Evolutionary conservation across 2,888 invertebrate genomes (phyloP).

Genomic region (Apotomis betuletana): DNA sequence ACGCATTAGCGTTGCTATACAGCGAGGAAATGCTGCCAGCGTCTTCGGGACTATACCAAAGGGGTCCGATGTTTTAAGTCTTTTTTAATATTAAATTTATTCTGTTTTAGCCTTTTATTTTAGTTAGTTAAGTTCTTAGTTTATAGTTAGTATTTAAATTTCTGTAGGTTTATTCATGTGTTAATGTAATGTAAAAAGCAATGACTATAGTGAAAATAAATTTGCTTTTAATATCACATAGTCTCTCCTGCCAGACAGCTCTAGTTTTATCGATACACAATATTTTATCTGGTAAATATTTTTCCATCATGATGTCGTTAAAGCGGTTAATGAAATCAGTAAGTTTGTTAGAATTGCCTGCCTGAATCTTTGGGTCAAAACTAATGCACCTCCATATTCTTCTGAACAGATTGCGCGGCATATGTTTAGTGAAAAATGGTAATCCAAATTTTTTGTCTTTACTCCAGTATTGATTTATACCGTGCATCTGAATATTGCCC

Average conservation of each 20-base stretch:
- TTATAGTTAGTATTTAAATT: too few relatives aligned
- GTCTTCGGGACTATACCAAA: too few relatives aligned
- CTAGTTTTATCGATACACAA: conserved; percentile 24
- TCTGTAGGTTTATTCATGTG: too few relatives aligned
- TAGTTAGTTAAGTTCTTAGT: too few relatives aligned
- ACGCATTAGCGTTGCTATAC: too few relatives aligned
- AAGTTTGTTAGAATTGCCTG: neutral
- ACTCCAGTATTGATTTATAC: conserved; percentile 30
- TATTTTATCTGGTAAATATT: conserved; percentile 16
- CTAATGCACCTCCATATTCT: conserved; percentile 31
- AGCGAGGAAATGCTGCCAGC: too few relatives aligned
- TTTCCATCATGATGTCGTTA: conserved; percentile 16
- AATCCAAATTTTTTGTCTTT: conserved; percentile 28
- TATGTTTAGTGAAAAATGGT: conserved; percentile 27
- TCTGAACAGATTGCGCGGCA: conserved; percentile 29
- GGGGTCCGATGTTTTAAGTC: too few relatives aligned
- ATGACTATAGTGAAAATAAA: too few relatives aligned
- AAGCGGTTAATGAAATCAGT: conserved; percentile 23
- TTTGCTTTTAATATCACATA: neutral
- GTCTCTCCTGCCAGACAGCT: conserved; percentile 12
- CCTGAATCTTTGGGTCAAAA: conserved; percentile 8
- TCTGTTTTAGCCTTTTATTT: too few relatives aligned
- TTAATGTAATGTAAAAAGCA: too few relatives aligned
- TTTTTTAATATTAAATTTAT: too few relatives aligned
- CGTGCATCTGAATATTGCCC: conserved; percentile 31